These are phyloP conservation scores for Perizoma affinitatum DNA, from an alignment of 2,888 invertebrate species.

Conservation along the genomic window DNA sequence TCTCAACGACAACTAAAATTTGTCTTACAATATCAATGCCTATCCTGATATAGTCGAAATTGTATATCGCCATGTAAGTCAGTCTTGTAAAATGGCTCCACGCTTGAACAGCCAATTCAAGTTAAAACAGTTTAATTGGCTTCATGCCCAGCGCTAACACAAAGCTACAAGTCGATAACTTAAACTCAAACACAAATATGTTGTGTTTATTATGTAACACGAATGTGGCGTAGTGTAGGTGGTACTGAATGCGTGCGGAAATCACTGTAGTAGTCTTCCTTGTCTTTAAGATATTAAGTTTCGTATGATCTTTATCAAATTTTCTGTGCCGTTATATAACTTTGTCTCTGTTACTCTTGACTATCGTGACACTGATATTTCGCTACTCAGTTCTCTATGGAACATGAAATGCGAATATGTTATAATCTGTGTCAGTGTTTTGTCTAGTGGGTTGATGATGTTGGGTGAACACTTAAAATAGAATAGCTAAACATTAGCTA, in stretches of 20 bases:
- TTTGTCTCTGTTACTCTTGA: constrained; percentile 29
- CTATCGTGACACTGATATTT: constrained; percentile 32
- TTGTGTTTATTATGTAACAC: constrained; percentile 54
- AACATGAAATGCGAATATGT: constrained; percentile 11
- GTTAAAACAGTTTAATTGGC: constrained; percentile 33
- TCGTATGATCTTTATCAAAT: constrained; percentile 51
- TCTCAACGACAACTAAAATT: not conserved
- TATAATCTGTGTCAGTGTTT: constrained; percentile 1
- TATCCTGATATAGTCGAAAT: constrained; percentile 15
- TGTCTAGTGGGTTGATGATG: constrained; percentile 20
- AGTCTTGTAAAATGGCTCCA: constrained; percentile 55
- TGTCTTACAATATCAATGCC: not conserved
- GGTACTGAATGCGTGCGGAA: constrained; percentile 63
- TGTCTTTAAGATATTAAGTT: constrained; percentile 54
- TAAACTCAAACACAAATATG: constrained; percentile 47
- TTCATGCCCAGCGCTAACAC: constrained; percentile 46
- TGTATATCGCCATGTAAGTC: constrained; percentile 30
- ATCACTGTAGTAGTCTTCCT: constrained; percentile 64
- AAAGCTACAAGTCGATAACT: constrained; percentile 46
- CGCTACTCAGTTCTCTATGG: constrained; percentile 25
- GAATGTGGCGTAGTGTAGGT: constrained; percentile 43
- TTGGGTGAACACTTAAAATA: constrained; percentile 19
- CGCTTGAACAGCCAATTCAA: constrained; percentile 50
- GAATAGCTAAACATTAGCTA: constrained; percentile 17
- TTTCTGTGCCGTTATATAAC: constrained; percentile 51